phyloP scores from a whole-genome alignment of 2,797 vertebrate species.

The Lepilemur ruficaudatus region DNA sequence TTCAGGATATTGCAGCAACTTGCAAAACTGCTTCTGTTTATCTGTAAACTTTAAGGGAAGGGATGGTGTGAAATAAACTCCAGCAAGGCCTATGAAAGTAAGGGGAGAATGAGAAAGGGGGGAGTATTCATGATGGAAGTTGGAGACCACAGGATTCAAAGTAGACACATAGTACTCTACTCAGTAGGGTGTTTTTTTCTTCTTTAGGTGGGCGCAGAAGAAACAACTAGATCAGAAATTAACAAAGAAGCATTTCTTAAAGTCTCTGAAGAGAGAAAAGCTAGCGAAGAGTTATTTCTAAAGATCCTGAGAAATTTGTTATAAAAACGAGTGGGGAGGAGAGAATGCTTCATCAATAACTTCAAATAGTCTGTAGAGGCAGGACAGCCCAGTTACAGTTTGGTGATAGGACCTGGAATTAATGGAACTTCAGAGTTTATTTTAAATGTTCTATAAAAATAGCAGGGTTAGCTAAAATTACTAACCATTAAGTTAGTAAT shows the following conservation, averaged over 20 bases:
- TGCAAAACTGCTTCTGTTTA: slow-evolving; percentile 29
- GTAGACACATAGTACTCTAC: not conserved
- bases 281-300: slow-evolving; percentile 29
- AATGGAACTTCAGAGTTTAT: not conserved
- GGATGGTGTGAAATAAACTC: not conserved
- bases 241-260: not conserved
- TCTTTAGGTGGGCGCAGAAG: not conserved
- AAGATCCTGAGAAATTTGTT: slow-evolving; percentile 15
- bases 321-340: not conserved
- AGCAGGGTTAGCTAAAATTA: not conserved
- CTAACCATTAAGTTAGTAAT: not conserved
- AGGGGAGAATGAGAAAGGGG: not conserved
- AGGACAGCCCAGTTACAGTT: not conserved
- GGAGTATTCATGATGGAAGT: not conserved
- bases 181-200: not conserved
- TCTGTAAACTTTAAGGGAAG: not conserved
- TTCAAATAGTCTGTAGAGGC: not conserved
- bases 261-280: slow-evolving; percentile 36
- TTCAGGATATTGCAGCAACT: not conserved
- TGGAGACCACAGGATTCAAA: not conserved
- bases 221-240: not conserved
- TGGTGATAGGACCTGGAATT: not conserved
- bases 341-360: not conserved
- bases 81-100: not conserved
- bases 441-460: not conserved